These are phyloP conservation scores for Zootermopsis nevadensis DNA, from an alignment of 2,888 invertebrate species.

Conservation along the genomic window DNA sequence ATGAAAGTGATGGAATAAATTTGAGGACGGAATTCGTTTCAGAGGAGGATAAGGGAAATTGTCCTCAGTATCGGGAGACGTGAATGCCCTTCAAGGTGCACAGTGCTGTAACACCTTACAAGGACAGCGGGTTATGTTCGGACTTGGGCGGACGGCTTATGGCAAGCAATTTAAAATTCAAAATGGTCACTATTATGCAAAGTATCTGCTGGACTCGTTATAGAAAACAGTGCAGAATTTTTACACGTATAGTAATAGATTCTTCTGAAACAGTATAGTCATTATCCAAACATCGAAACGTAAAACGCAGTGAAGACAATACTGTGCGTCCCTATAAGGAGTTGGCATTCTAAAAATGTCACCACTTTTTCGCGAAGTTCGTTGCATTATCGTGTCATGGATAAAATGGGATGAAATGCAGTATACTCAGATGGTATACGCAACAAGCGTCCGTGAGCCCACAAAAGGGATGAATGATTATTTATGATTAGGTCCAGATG, in stretches of 20 bases:
- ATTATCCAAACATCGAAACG: neutral
- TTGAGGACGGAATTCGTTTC: too few species aligned
- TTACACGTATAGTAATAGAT: neutral
- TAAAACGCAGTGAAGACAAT: neutral
- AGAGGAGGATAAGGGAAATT: neutral
- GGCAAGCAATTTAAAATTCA: constrained; percentile 32
- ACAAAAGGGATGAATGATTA: too few species aligned
- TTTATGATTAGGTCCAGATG: too few species aligned
- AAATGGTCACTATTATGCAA: constrained; percentile 32
- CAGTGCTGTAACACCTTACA: constrained; percentile 20
- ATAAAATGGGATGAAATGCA: neutral
- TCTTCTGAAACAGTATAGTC: neutral
- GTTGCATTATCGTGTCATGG: neutral
- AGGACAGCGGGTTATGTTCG: neutral
- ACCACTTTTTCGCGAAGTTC: neutral
- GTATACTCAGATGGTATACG: neutral
- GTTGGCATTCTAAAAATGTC: neutral
- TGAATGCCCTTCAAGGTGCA: neutral
- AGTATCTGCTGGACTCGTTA: constrained; percentile 16
- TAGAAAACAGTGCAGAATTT: constrained; percentile 12
- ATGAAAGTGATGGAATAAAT: too few species aligned
- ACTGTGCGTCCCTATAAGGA: neutral
- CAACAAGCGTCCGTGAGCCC: neutral
- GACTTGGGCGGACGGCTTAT: neutral
- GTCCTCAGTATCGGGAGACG: neutral